phyloP scores from a whole-genome alignment of 2,888 invertebrate genomes.

The Bedellia somnulentella region DNA sequence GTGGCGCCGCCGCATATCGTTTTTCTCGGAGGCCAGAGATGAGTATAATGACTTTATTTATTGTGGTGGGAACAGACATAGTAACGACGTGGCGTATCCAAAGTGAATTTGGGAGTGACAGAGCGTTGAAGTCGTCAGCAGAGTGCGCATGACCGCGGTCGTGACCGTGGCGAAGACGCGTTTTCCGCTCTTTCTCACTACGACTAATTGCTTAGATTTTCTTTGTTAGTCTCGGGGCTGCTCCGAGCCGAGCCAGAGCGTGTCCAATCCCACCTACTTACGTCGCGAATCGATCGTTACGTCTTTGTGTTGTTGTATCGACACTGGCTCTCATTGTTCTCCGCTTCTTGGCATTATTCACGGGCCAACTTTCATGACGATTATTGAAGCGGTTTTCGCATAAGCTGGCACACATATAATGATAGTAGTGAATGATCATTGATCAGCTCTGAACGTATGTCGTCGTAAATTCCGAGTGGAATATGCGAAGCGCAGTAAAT shows the following conservation, averaged over 20 bases:
- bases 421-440: no score
- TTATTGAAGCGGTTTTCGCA: constrained; percentile 45
- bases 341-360: constrained; percentile 42
- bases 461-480: no score
- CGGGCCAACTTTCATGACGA: constrained; percentile 46
- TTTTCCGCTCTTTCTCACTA: constrained; percentile 61
- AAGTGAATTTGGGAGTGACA: constrained; percentile 1
- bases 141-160: no score
- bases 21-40: not conserved
- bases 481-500: constrained; percentile 16
- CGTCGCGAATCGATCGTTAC: constrained; percentile 58
- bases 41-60: not conserved
- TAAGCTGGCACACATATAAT: no score
- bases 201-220: constrained; percentile 62
- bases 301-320: constrained; percentile 55
- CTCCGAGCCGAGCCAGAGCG: constrained; percentile 36
- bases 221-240: constrained; percentile 58
- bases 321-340: constrained; percentile 55
- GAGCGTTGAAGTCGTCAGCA: no score
- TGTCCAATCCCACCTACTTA: constrained; percentile 58
- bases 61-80: constrained; percentile 1
- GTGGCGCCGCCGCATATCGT: no score
- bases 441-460: no score
- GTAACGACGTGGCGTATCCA: not conserved
- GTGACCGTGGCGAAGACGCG: constrained; percentile 56